These are phyloP conservation scores for Lasiurus borealis DNA, from an alignment of 2,113 vertebrate genomes.

Conservation along the genomic window DNA sequence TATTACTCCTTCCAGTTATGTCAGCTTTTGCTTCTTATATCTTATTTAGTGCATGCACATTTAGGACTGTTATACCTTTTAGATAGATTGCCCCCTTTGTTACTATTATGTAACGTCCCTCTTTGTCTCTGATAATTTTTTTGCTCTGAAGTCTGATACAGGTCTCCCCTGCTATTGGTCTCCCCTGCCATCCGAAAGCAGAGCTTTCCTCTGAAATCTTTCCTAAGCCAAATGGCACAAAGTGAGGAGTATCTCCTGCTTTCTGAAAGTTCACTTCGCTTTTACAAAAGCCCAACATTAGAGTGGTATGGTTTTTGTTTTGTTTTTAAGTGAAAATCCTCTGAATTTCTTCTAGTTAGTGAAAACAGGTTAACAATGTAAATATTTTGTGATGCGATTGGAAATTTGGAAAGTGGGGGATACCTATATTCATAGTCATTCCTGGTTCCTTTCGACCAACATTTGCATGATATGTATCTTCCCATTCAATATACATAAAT, in stretches of 20 bases:
- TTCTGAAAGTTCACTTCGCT: not conserved
- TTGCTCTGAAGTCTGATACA: not conserved
- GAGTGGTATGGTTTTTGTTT: not conserved
- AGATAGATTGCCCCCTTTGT: not conserved
- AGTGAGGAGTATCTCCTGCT: not conserved
- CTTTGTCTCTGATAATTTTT: not conserved
- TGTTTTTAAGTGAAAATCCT: not conserved
- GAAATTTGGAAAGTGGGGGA: not conserved
- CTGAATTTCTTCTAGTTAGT: not conserved
- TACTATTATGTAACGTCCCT: not conserved
- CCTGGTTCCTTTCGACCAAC: constrained; percentile 1
- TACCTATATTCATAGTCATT: not conserved
- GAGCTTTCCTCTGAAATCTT: not conserved
- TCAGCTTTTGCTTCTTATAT: not conserved
- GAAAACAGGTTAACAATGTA: not conserved
- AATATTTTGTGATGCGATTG: not conserved
- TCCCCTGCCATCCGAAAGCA: not conserved
- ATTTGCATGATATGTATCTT: not conserved
- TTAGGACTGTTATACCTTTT: not conserved
- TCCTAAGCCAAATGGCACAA: not conserved
- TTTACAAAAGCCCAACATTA: not conserved
- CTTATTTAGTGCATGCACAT: not conserved
- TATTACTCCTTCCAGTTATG: not conserved
- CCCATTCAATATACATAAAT: not conserved
- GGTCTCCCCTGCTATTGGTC: not conserved